phyloP scores from a whole-genome alignment of 2,113 vertebrate genomes.

The Coptodon bakossiorum region DNA sequence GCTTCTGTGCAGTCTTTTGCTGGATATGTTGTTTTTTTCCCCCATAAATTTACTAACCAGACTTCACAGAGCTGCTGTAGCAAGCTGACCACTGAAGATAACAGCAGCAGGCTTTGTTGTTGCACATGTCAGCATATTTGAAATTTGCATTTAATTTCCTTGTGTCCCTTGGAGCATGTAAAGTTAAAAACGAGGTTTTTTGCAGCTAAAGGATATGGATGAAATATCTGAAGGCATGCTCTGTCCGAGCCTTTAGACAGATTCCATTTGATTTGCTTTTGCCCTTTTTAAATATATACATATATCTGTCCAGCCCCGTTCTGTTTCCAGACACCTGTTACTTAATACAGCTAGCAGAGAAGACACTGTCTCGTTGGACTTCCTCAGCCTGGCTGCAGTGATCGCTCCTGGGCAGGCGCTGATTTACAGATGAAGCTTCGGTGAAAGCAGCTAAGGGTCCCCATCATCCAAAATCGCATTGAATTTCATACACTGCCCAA shows the following conservation, averaged over 20 bases:
- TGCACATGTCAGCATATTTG: neutral
- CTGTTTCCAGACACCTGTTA: neutral
- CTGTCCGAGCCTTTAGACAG: neutral
- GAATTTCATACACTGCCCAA: neutral
- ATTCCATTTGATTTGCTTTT: neutral
- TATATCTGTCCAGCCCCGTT: neutral
- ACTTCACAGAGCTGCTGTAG: neutral
- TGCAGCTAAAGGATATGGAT: neutral
- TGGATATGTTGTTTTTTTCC: neutral
- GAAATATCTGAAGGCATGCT: neutral
- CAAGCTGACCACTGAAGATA: slow-evolving; percentile 30
- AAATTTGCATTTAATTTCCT: slow-evolving; percentile 5
- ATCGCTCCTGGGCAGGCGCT: neutral
- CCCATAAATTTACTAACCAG: neutral
- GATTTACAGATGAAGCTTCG: neutral
- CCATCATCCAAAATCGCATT: neutral
- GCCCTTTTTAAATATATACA: neutral
- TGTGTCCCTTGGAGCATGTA: neutral
- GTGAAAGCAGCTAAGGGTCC: neutral
- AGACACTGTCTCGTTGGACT: neutral
- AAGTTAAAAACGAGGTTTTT: neutral
- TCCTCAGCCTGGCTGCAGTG: neutral
- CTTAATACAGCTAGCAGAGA: neutral
- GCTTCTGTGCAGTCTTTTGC: neutral
- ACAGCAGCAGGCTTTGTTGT: neutral